Percentiles rank a stretch among this genome's conserved stretches.
Evolutionary conservation across 2,797 vertebrate species (phyloP).

Genomic region (Enteromius paludinosus): DNA sequence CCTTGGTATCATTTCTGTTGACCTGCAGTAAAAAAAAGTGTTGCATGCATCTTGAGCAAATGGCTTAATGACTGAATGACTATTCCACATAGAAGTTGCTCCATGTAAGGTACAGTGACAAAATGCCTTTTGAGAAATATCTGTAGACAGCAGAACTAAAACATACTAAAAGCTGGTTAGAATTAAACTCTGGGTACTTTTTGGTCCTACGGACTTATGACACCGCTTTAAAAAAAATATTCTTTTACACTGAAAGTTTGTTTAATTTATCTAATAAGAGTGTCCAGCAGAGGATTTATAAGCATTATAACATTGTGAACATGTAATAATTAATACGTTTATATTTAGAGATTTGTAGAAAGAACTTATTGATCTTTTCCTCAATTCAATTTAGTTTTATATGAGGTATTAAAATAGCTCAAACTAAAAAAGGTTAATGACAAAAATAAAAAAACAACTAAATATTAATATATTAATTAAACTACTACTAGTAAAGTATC

Average conservation of each 20-base stretch:
- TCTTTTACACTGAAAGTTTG: not conserved
- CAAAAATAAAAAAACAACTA: not conserved
- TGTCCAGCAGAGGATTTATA: not conserved
- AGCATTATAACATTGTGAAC: not conserved
- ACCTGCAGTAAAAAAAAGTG: constrained; percentile 57
- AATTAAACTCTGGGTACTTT: not conserved
- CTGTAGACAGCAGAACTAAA: constrained; percentile 2
- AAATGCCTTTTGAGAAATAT: constrained; percentile 6
- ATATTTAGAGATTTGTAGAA: not conserved
- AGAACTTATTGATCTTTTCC: not conserved
- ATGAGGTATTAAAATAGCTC: not conserved
- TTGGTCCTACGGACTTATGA: not conserved
- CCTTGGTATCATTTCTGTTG: constrained; percentile 66
- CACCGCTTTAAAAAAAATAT: not conserved
- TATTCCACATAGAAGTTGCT: constrained; percentile 5
- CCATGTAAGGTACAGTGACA: not conserved
- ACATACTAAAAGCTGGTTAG: not conserved
- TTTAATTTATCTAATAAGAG: not conserved
- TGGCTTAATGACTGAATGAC: constrained; percentile 49
- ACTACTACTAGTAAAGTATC: not conserved
- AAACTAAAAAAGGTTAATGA: not conserved
- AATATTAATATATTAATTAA: not conserved
- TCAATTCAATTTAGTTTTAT: not conserved
- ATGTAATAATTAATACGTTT: not conserved
- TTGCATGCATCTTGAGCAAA: constrained; percentile 53